Base-by-base conservation (phyloP, 92 coral and sea anemone species). In the Bergia sp. region DNA sequence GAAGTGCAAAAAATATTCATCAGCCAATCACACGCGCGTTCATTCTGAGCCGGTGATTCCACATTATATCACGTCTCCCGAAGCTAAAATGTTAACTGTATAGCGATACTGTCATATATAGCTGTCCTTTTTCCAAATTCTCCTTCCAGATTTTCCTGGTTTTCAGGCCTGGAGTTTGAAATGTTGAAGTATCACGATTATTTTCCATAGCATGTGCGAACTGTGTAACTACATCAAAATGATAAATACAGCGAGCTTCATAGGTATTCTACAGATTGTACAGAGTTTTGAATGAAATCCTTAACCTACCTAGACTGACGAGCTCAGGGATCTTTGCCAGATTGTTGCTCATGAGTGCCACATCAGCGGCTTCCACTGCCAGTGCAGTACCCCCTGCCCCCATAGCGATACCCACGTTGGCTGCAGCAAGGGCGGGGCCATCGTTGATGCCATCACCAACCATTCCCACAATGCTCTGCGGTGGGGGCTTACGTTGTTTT, bases 401-500 rank as follows among this genome's bases (percentile, higher is more conserved):
- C 99, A 97, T 95, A 40, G 99, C 98, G 85, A 97, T 97, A 76
- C 99, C 99, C 36, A 96, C 92, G 90, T 96, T 91, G 79, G 99
- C 96, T 72, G 99, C 95, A 40, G 98, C 99, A 74, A 97, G 93
- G 38, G 99, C 99, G 12, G 99, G 99, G 7, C 99, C 99, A 83
- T 97, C 99, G 81, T 97, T 97, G 90, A 97, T 98, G 43, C 99
- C 99, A 86, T 97, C 99, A 7, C 99, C 99, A 49, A 97, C 99
- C 99, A 97, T 97, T 11, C 99, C 99, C n/a, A 97, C 99, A 18
- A 91, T 39, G 2, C 82, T 65, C 18, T 71, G 86, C 61, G 23
- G 78, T 44, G 87, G 79, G 7, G 15, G 66, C 77, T 42, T 37
- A 36, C 79, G 67, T 45, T 67, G 79, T 67, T 15, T 84, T 42